Evolutionary conservation across 2,113 vertebrate species (phyloP).

Genomic region (Bagarius yarrelli): DNA sequence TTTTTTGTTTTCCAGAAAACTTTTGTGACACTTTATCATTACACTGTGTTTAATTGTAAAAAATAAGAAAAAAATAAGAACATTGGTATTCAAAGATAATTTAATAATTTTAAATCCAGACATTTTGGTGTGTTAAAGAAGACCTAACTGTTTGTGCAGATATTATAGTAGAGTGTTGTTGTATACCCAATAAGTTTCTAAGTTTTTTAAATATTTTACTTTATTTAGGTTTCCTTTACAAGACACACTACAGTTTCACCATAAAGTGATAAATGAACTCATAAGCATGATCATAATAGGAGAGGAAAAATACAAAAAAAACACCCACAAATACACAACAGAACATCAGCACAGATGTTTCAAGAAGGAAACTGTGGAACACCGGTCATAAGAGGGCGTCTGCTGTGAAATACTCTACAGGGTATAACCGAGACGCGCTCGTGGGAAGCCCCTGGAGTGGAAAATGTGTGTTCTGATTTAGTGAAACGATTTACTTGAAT

Average conservation of each 20-base stretch:
- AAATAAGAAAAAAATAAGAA: conserved; percentile 30
- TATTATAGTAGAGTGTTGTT: conserved; percentile 8
- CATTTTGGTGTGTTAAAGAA: not conserved
- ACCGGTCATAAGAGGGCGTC: conserved; percentile 16
- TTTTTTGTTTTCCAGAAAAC: conserved; percentile 45
- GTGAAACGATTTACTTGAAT: not conserved
- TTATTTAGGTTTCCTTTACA: not conserved
- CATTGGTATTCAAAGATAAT: not conserved
- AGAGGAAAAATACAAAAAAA: not conserved
- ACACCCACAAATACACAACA: not conserved
- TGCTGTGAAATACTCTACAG: conserved; percentile 12
- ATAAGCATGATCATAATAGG: not conserved
- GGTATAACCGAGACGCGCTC: not conserved
- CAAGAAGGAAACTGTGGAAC: conserved; percentile 13
- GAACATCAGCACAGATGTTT: conserved; percentile 24
- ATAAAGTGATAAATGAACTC: conserved; percentile 8
- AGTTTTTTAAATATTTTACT: no score
- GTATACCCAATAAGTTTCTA: conserved; percentile 21
- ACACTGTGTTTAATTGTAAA: conserved; percentile 32
- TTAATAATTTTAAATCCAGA: not conserved
- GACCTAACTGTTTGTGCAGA: not conserved
- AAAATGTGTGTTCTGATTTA: not conserved
- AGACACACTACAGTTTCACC: conserved; percentile 14
- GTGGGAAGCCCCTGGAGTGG: conserved; percentile 23
- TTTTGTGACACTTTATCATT: conserved; percentile 26